Evolutionary conservation across 2,797 vertebrate genomes (phyloP).

Genomic region (Onychomys arenicola): DNA sequence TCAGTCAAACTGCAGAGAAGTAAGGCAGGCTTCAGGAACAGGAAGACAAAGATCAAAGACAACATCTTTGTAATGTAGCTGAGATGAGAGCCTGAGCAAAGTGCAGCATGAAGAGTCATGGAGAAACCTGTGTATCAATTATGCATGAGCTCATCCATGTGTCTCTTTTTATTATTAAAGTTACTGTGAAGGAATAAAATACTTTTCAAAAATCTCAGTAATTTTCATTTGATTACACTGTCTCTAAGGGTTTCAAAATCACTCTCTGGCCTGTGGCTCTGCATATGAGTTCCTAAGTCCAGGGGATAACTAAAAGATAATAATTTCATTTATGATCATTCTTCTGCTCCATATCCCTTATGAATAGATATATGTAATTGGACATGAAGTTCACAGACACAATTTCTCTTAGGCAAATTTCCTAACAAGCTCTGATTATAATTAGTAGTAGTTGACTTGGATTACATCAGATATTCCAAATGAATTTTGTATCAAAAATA

Average conservation of each 20-base stretch:
- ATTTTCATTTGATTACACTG: neutral
- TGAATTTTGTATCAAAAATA: too few species aligned
- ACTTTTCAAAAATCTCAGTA: neutral
- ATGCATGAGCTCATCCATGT: neutral
- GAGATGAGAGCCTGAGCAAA: neutral
- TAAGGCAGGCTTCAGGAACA: neutral
- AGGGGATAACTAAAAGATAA: neutral
- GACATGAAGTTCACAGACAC: neutral
- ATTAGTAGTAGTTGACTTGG: too few species aligned
- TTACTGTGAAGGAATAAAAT: neutral
- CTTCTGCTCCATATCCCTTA: neutral
- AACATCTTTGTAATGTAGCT: neutral
- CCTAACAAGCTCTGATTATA: neutral
- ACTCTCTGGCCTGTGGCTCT: neutral
- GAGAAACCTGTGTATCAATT: neutral
- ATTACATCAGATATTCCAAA: too few species aligned
- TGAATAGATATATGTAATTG: neutral
- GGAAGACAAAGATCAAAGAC: neutral
- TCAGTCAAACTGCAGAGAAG: neutral
- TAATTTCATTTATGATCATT: neutral
- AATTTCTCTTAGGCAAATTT: neutral
- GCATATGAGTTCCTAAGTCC: neutral
- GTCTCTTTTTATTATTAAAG: neutral
- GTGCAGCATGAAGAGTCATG: neutral
- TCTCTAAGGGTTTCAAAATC: too few species aligned